A percentile compares a stretch with the other conserved stretches of the same genome.
Conservation (phyloP, 2,113 vertebrate species). For the Syngnathus scovelli region DNA sequence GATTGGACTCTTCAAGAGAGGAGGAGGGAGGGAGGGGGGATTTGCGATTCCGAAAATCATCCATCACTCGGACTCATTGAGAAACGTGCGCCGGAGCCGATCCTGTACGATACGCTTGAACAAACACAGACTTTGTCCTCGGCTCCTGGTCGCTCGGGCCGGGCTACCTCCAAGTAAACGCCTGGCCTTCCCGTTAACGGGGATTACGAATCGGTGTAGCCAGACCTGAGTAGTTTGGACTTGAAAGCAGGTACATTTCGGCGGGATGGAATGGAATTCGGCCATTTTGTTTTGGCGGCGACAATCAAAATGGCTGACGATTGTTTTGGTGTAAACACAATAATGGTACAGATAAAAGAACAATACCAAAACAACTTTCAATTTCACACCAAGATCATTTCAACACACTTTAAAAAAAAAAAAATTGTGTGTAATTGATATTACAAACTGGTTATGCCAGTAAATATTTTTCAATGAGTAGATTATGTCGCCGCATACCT, state of each 20-base stretch:
- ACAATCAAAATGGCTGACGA: no score
- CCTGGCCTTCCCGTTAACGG: constrained; percentile 44
- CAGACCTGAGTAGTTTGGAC: constrained; percentile 24
- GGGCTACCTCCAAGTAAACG: constrained; percentile 27
- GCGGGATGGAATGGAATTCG: background rate
- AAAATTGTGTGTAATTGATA: background rate
- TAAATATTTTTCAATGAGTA: constrained; percentile 18
- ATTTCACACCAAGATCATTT: background rate
- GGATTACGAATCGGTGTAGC: constrained; percentile 37
- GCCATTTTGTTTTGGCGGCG: background rate
- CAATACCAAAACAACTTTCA: background rate
- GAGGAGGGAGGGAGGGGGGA: background rate
- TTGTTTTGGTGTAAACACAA: background rate
- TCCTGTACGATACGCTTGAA: constrained; percentile 57
- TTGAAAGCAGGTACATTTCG: constrained; percentile 2
- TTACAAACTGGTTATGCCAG: background rate
- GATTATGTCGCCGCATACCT: constrained; percentile 45
- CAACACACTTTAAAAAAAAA: background rate
- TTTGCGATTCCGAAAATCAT: constrained; percentile 32
- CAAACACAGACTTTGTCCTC: constrained; percentile 62
- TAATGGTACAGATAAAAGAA: no score
- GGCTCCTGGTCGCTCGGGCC: constrained; percentile 29
- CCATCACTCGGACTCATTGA: constrained; percentile 52
- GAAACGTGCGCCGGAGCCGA: constrained; percentile 52
- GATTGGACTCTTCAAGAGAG: constrained; percentile 18